These are phyloP conservation scores for Globodera rostochiensis DNA, from an alignment of 1,140 invertebrate genomes.

Conservation along the genomic window DNA sequence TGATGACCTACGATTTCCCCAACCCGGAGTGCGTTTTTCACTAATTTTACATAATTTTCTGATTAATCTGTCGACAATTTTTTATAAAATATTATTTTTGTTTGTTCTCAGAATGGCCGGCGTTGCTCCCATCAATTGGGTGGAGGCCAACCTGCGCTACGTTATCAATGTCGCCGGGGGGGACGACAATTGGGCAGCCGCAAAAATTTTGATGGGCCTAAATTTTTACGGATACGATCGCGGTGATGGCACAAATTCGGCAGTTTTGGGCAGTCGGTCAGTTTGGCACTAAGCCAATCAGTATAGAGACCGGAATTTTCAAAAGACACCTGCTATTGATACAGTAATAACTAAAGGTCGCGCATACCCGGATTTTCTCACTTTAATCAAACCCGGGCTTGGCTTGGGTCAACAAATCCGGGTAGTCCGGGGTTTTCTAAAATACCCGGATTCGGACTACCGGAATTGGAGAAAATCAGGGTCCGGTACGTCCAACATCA, in stretches of 20 bases:
- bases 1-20: slow-evolving; percentile 59
- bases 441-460: no score
- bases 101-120: slow-evolving; percentile 20
- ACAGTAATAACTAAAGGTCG: no score
- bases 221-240: slow-evolving; percentile 41
- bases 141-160: slow-evolving; percentile 39
- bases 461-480: no score
- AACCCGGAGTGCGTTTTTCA: slow-evolving; percentile 25
- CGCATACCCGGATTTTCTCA: no score
- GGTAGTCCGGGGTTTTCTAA: no score
- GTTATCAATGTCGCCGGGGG: slow-evolving; percentile 19
- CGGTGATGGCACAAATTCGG: slow-evolving; percentile 23
- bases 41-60: neutral
- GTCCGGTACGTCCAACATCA: no score
- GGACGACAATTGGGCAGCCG: neutral
- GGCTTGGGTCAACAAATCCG: no score
- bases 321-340: no score
- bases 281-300: neutral
- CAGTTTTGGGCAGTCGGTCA: slow-evolving; percentile 30
- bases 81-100: neutral
- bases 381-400: no score
- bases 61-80: neutral
- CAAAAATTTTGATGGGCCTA: slow-evolving; percentile 33
- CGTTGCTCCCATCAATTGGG: slow-evolving; percentile 33
- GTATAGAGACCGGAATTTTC: neutral